Evolutionary conservation across 2,888 invertebrate species (phyloP).

Genomic region (Chromoteleia sp.): DNA sequence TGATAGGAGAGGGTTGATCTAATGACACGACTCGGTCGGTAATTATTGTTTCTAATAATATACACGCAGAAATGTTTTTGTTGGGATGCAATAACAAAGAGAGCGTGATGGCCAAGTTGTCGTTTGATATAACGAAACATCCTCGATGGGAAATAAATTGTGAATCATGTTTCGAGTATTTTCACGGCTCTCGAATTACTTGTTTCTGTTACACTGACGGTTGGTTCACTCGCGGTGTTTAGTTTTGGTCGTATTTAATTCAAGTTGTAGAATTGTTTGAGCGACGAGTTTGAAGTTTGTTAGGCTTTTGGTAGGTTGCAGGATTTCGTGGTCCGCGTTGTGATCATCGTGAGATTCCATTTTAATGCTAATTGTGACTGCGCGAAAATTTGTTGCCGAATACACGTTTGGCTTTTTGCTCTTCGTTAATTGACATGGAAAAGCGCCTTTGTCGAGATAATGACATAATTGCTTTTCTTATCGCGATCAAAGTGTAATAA

Average conservation of each 20-base stretch:
- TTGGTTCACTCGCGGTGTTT: conserved; percentile 2
- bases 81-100: conserved; percentile 40
- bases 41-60: conserved; percentile 45
- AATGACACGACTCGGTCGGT: conserved; percentile 47
- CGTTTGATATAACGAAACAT: conserved; percentile 17
- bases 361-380: neutral
- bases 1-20: conserved; percentile 22
- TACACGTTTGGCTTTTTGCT: neutral
- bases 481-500: neutral
- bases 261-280: neutral
- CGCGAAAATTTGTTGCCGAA: neutral
- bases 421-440: neutral
- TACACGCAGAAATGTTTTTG: conserved; percentile 12
- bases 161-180: conserved; percentile 36
- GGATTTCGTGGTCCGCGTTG: too few species aligned
- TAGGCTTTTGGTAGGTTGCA: too few species aligned
- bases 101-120: conserved; percentile 6
- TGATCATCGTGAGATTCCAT: too few species aligned
- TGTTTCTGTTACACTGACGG: conserved; percentile 24
- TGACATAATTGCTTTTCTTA: conserved; percentile 4
- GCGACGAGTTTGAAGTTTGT: neutral
- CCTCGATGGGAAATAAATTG: conserved; percentile 35
- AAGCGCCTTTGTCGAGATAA: neutral
- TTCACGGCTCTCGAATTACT: conserved; percentile 15
- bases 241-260: conserved; percentile 6